Evolutionary conservation across 2,797 vertebrate genomes (phyloP), one percentile per base, ranked within the genome.

Genomic region (Epinephelus awoara): DNA sequence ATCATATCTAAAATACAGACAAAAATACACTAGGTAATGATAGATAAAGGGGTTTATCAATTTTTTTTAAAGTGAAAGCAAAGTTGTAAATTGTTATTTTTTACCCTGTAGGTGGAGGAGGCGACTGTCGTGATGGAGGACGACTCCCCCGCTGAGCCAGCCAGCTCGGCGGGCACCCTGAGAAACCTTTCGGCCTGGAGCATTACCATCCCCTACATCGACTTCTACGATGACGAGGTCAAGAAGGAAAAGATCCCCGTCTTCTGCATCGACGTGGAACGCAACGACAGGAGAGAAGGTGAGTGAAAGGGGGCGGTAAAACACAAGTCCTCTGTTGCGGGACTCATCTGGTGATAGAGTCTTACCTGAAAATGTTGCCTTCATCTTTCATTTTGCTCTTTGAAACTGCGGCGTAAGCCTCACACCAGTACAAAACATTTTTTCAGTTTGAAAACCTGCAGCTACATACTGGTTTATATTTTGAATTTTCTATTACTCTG

Each of bases 181-280:
- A 95, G 98, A 55, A 97, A 98, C 93, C 96, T 99, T 68, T 93
- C 95, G 0, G 97, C 97, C 0, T 99, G 98, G 98, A 96, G 92
- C 91, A 96, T 99, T 86, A 90, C 85, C 89, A 97, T 99, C 90
- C 98, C 98, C 0, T 98, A 95, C 72, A 95, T 99, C 58, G 97
- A 98, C 89, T 94, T 96, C 68, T 97, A 91, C 85, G 96, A 97
- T 0, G 97, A 98, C 67, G 94, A 97, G 6, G 93, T 88, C 18
- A 97, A 97, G 92, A 97, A 95, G 85, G 98, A 99, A 88, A 95
- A 93, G 87, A 91, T 97, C 84, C 98, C 97, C 9, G 97, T 98
- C 4, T 99, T 98, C 94, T 97, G 96, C 93, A 98, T 99, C 89
- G 96, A 98, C 19, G 98, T 99, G 72, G 96, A 98, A 73, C 96